A percentile compares a stretch with the other conserved stretches of the same genome.
phyloP scores from a whole-genome alignment of 2,797 vertebrate genomes.

The Chrosomus eos region DNA sequence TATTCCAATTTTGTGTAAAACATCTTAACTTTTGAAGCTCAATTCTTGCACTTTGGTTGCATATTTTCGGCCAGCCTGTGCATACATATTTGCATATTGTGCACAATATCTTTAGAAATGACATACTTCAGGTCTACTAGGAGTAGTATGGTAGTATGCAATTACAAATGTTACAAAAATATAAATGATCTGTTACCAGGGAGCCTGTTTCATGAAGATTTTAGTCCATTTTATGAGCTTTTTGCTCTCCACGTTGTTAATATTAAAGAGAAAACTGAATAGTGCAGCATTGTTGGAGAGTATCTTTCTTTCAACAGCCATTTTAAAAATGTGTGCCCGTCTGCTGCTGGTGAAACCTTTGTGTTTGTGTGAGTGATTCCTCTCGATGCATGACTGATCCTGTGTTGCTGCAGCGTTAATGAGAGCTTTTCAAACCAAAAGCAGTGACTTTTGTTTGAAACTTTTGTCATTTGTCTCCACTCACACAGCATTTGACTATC shows the following conservation, averaged over 20 bases:
- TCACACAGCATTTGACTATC: constrained; percentile 64
- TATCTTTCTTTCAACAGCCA: constrained; percentile 11
- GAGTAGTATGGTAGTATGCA: no score
- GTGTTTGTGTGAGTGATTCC: constrained; percentile 37
- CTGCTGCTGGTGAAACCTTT: constrained; percentile 8
- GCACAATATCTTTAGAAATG: background rate
- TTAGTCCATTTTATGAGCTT: background rate
- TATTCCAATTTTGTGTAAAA: background rate
- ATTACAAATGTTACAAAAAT: no score
- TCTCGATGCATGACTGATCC: constrained; percentile 60
- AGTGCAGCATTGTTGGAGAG: background rate
- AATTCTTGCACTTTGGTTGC: background rate
- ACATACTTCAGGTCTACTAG: background rate
- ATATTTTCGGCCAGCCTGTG: background rate
- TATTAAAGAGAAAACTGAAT: constrained; percentile 11
- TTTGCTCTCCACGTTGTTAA: background rate
- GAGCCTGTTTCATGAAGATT: background rate
- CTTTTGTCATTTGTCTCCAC: constrained; percentile 66
- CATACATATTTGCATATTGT: background rate
- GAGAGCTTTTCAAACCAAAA: constrained; percentile 60
- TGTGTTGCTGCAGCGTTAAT: constrained; percentile 58
- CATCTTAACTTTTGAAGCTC: background rate
- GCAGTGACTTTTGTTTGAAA: constrained; percentile 65
- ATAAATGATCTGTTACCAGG: background rate
- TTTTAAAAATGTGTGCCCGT: background rate